Percentiles rank a stretch among this genome's conserved stretches.
These are phyloP conservation scores for Laothoe populi DNA, from an alignment of 2,888 invertebrate species.

Conservation along the genomic window DNA sequence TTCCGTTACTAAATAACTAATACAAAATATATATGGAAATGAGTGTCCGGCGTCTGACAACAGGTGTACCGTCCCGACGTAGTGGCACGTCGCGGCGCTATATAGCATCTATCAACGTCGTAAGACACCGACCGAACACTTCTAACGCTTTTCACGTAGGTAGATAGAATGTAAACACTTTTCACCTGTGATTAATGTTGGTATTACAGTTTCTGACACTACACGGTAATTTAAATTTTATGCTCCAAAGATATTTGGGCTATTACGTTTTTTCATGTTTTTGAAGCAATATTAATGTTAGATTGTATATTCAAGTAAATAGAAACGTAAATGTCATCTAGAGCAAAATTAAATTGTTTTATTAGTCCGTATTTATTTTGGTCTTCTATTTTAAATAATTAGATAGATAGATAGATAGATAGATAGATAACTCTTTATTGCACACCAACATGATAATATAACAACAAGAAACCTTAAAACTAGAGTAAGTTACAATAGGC, in stretches of 20 bases:
- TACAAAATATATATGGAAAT: slow-evolving; percentile 8
- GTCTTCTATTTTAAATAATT: too few species aligned
- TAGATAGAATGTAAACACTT: slow-evolving; percentile 22
- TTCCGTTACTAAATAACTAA: slow-evolving; percentile 16
- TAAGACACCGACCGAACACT: not conserved
- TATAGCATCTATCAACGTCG: slow-evolving; percentile 26
- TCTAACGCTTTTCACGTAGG: slow-evolving; percentile 21
- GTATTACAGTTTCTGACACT: slow-evolving; percentile 14
- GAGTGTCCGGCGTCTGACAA: slow-evolving; percentile 9
- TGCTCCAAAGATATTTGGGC: slow-evolving; percentile 17
- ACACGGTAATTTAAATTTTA: slow-evolving; percentile 20
- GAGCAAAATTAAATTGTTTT: not conserved
- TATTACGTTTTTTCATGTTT: not conserved
- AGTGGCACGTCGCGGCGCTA: slow-evolving; percentile 20
- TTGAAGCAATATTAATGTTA: not conserved
- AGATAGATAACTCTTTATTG: too few species aligned
- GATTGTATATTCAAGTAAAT: too few species aligned
- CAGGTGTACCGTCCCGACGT: slow-evolving; percentile 19
- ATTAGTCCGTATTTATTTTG: not conserved
- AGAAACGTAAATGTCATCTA: not conserved
- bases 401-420: too few species aligned
- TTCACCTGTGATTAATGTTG: slow-evolving; percentile 16
- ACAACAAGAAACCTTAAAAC: too few species aligned
- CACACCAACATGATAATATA: too few species aligned
- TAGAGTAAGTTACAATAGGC: too few species aligned